These are phyloP conservation scores for Acanthornis magna DNA, from an alignment of 2,797 vertebrate species.

Conservation along the genomic window DNA sequence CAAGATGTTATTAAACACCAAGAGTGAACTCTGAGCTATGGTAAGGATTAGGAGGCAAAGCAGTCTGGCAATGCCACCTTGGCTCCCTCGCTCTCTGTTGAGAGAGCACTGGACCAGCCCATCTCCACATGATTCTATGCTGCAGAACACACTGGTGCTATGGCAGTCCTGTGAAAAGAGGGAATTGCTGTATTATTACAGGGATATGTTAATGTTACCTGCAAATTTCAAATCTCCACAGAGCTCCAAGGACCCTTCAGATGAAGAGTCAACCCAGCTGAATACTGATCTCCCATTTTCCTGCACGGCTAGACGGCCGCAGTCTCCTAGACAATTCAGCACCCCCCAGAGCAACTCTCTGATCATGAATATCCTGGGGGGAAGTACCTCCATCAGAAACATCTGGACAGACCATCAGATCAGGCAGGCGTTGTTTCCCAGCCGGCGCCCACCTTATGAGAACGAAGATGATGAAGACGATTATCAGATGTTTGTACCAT, in stretches of 20 bases:
- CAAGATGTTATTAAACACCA: not conserved
- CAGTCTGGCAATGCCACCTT: not conserved
- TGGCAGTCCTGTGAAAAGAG: not conserved
- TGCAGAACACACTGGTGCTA: not conserved
- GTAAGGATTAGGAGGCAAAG: not conserved
- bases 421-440: constrained; percentile 90
- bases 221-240: constrained; percentile 61
- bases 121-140: not conserved
- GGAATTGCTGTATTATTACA: not conserved
- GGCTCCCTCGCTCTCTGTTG: not conserved
- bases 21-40: not conserved
- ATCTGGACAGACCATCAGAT: constrained; percentile 95
- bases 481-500: constrained; percentile 94
- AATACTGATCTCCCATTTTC: constrained; percentile 68
- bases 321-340: constrained; percentile 75
- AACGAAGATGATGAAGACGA: constrained; percentile 90
- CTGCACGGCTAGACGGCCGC: constrained; percentile 68
- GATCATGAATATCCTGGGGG: constrained; percentile 74
- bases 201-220: not conserved
- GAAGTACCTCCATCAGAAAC: constrained; percentile 77
- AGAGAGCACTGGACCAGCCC: not conserved
- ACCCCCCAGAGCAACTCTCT: constrained; percentile 58
- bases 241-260: constrained; percentile 84
- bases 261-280: constrained; percentile 80
- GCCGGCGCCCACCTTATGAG: constrained; percentile 83